Base-by-base conservation (phyloP, 2,888 invertebrate genomes). In the Hanleya hanleyi region DNA sequence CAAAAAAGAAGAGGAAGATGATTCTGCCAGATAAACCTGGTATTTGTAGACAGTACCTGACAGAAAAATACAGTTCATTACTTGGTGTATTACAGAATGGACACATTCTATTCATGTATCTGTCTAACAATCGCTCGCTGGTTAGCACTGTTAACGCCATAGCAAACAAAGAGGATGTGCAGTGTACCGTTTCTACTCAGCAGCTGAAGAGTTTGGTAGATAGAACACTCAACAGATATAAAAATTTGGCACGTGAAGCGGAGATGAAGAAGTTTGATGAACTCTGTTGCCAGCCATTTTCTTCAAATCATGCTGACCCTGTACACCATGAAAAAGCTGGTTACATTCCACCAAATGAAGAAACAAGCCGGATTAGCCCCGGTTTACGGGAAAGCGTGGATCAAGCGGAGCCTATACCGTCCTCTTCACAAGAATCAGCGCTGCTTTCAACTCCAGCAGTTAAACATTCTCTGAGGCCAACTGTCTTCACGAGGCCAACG, bases 221-320 rank as follows among this genome's bases (percentile, higher is more conserved):
- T 41, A 41, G 22, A 51, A 51, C 51, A 7, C 51, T 51, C 7
- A 26, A 51, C 51, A 51, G 51, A 51, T 51, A 51, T 51, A 51
- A 51, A 51, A 51, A 51, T 22, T 51, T 51, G 51, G 12, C 51
- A 51, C 51, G 51, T n/a, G 51, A 51, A 22, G 26, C 51, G 12
- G 51, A 51, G 22, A 51, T 51, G 51, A 51, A 51, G 51, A 51
- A 51, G 51, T 51, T 51, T 51, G n/a, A n/a, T n/a, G 51, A 51
- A 51, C 51, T 51, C 22, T 51, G 51, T 51, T 51, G 51, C 26
- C 51, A 26, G 51, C 51, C 12, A 51, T n/a, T 51, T n/a, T 51
- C 26, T 18, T 12, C 41, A 9, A 18, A 12, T 41, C 41, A 41
- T 18, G 18, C 9, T 18, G 41, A 9, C 18, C 41, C 9, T 41